phyloP scores from a whole-genome alignment of 1,140 invertebrate genomes.

The Zophobas morio region DNA sequence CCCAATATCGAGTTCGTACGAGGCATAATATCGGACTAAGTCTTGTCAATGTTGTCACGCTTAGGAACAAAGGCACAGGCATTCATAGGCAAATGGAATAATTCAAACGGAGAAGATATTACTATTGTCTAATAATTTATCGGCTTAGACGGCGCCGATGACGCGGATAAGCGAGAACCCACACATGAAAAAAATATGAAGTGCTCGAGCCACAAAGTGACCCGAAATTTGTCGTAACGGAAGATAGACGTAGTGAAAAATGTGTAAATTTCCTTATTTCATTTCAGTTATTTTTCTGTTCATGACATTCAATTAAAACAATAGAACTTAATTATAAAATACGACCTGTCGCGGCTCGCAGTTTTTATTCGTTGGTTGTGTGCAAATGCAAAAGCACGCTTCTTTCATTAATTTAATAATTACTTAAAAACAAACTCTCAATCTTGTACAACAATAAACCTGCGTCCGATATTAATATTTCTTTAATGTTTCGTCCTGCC shows the following conservation, averaged over 20 bases:
- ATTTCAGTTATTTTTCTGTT: slow-evolving; percentile 43
- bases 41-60: slow-evolving; percentile 44
- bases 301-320: slow-evolving; percentile 49
- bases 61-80: slow-evolving; percentile 26
- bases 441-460: slow-evolving; percentile 10
- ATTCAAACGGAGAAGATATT: slow-evolving; percentile 26
- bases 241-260: slow-evolving; percentile 5
- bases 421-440: slow-evolving; percentile 21
- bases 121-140: slow-evolving; percentile 38
- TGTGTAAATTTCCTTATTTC: slow-evolving; percentile 46
- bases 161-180: slow-evolving; percentile 12
- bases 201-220: neutral
- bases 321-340: slow-evolving; percentile 49
- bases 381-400: slow-evolving; percentile 33
- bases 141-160: slow-evolving; percentile 24
- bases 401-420: slow-evolving; percentile 38
- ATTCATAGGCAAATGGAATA: slow-evolving; percentile 43
- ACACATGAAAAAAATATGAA: slow-evolving; percentile 13
- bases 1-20: slow-evolving; percentile 15
- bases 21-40: slow-evolving; percentile 30
- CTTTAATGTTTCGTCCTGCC: slow-evolving; percentile 1
- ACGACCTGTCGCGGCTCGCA: slow-evolving; percentile 36
- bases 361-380: slow-evolving; percentile 37
- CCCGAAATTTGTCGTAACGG: neutral
- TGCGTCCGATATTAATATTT: slow-evolving; percentile 10